Evolutionary conservation across 2,113 vertebrate genomes (phyloP).

Genomic region (Ptilonorhynchus violaceus): DNA sequence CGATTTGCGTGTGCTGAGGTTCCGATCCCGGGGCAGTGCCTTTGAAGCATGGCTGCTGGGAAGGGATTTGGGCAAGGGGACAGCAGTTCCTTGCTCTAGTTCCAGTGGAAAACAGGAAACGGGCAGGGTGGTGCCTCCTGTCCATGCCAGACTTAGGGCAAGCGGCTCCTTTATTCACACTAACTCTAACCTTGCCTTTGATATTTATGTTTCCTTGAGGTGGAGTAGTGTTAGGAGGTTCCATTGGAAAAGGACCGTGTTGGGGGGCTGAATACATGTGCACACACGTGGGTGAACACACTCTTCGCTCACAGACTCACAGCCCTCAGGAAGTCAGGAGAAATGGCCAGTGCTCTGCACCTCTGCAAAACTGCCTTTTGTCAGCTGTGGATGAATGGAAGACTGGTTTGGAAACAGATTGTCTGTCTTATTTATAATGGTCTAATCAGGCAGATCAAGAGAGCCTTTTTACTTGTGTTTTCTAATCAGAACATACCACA

Average conservation of each 20-base stretch:
- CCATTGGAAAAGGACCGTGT: neutral
- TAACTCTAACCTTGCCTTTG: neutral
- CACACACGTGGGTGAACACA: fast-evolving
- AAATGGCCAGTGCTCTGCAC: neutral
- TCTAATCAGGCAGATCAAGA: conserved; percentile 37
- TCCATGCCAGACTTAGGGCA: neutral
- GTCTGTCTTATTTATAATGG: neutral
- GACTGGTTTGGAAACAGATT: neutral
- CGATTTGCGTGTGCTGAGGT: fast-evolving
- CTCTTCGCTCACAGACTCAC: neutral
- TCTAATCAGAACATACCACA: conserved; percentile 50
- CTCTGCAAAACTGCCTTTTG: neutral
- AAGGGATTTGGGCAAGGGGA: neutral
- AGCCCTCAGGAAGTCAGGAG: neutral
- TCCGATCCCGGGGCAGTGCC: neutral
- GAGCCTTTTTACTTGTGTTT: conserved; percentile 41
- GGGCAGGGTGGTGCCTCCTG: conserved; percentile 30
- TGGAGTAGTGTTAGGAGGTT: neutral
- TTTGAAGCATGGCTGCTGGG: neutral
- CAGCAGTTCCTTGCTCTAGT: neutral
- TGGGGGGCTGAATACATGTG: neutral
- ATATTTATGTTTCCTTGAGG: conserved; percentile 11
- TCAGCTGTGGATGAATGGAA: neutral
- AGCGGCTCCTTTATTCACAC: neutral
- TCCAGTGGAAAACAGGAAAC: conserved; percentile 24